Evolutionary conservation across 2,797 vertebrate genomes (phyloP).

Genomic region (Anolis apletophallus): DNA sequence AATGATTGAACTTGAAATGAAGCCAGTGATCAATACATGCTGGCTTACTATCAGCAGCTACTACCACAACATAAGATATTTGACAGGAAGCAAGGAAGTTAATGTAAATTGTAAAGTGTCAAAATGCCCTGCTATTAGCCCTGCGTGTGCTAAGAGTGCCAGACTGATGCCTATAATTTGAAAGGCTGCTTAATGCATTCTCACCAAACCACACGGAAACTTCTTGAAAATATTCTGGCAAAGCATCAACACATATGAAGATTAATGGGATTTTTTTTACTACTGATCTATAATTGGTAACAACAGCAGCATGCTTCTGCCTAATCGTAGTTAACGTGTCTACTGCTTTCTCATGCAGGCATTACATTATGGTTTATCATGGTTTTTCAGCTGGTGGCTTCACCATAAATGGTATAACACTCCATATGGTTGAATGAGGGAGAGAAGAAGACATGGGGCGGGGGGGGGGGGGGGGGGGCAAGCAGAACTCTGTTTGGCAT

Average conservation of each 20-base stretch:
- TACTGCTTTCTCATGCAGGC: neutral
- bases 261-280: slow-evolving; percentile 36
- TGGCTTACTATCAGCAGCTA: slow-evolving; percentile 32
- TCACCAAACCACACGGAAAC: neutral
- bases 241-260: neutral
- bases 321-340: neutral
- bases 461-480: neutral
- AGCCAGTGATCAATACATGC: slow-evolving; percentile 27
- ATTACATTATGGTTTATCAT: neutral
- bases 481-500: neutral
- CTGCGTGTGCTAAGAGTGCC: slow-evolving; percentile 27
- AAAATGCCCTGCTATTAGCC: neutral
- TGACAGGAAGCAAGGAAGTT: slow-evolving; percentile 33
- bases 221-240: slow-evolving; percentile 21
- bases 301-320: neutral
- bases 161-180: slow-evolving; percentile 24
- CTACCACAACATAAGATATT: slow-evolving; percentile 18
- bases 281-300: neutral
- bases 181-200: slow-evolving; percentile 16
- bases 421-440: neutral
- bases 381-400: neutral
- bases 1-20: slow-evolving; percentile 49
- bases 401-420: neutral
- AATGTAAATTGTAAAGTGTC: slow-evolving; percentile 40
- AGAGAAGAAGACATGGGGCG: neutral